A percentile compares a stretch with the other conserved stretches of the same genome.
These are phyloP conservation scores for Cataglyphis altisquamis DNA, from an alignment of 2,888 invertebrate genomes.

Conservation along the genomic window DNA sequence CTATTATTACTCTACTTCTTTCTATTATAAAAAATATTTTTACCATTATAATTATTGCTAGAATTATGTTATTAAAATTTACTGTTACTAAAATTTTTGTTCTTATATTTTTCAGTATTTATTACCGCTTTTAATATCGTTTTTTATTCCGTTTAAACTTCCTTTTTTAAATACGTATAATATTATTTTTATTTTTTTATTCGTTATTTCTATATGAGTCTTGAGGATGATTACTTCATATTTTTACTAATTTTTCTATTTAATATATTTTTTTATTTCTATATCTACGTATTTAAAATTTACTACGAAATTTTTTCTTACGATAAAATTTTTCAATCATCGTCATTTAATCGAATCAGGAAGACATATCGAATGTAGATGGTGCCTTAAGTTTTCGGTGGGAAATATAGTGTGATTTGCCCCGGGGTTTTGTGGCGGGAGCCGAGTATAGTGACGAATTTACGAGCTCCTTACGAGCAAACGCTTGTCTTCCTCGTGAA, in stretches of 20 bases:
- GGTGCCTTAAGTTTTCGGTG: slow-evolving; percentile 71
- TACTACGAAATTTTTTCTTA: not conserved
- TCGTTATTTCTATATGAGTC: not conserved
- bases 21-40: not conserved
- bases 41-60: not conserved
- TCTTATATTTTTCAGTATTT: not conserved
- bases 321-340: not conserved
- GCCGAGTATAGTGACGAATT: slow-evolving; percentile 81
- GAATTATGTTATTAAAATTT: not conserved
- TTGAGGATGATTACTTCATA: not conserved
- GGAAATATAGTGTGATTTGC: slow-evolving; percentile 76
- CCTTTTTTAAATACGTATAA: not conserved
- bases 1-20: not conserved
- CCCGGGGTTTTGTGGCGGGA: slow-evolving; percentile 74
- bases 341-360: slow-evolving; percentile 46
- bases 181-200: not conserved
- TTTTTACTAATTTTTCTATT: not conserved
- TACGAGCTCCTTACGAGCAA: slow-evolving; percentile 79
- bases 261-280: not conserved
- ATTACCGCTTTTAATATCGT: not conserved
- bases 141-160: not conserved
- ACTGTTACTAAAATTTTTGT: not conserved
- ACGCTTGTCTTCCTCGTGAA: slow-evolving; percentile 73
- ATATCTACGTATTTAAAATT: not conserved
- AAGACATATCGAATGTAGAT: slow-evolving; percentile 56